phyloP scores from a whole-genome alignment of 2,888 invertebrate species.

The Xylophagus ater region DNA sequence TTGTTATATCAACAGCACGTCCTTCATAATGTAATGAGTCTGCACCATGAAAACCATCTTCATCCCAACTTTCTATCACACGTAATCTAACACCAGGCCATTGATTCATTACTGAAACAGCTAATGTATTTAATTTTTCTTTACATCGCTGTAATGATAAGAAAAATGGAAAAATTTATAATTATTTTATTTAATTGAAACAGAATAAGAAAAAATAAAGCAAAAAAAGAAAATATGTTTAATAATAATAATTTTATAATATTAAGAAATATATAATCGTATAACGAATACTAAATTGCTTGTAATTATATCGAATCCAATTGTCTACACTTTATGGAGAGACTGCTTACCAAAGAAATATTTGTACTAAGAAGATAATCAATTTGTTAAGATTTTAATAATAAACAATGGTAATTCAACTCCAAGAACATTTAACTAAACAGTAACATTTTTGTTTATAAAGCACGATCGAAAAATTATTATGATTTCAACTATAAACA shows the following conservation, averaged over 20 bases:
- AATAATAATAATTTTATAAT: constrained; percentile 3
- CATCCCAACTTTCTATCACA: constrained; percentile 94
- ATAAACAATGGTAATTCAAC: no score
- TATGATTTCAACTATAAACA: no score
- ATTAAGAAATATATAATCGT: constrained; percentile 9
- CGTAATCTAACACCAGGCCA: constrained; percentile 91
- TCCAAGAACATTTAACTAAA: no score
- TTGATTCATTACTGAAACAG: constrained; percentile 94
- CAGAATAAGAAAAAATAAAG: background rate
- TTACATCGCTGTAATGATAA: constrained; percentile 93
- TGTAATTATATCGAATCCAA: no score
- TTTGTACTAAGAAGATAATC: no score
- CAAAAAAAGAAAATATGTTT: constrained; percentile 6
- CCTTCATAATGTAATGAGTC: constrained; percentile 95
- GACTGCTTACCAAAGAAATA: no score
- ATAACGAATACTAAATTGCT: constrained; percentile 10
- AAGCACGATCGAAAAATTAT: no score
- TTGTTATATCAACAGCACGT: constrained; percentile 90
- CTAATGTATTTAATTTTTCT: constrained; percentile 87
- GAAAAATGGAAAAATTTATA: no score
- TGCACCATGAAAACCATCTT: constrained; percentile 57
- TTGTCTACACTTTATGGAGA: no score
- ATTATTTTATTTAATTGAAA: background rate
- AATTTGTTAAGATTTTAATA: no score
- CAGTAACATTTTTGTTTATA: no score